phyloP scores from a whole-genome alignment of 2,797 vertebrate species.

The Anomalospiza imberbis region DNA sequence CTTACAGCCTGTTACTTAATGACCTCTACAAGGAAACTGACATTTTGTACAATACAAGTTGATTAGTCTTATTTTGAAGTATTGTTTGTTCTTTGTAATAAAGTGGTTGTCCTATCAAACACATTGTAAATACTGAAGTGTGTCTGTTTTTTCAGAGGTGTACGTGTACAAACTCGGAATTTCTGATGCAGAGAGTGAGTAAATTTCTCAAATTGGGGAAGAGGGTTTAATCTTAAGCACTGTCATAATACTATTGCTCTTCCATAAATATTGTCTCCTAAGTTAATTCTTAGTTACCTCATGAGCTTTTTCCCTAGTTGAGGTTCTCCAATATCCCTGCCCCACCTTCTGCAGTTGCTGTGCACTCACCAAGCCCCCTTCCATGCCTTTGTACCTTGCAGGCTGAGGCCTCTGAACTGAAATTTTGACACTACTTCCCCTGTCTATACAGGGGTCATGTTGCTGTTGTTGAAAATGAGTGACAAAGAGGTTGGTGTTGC shows the following conservation, averaged over 20 bases:
- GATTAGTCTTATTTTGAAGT: conserved; percentile 40
- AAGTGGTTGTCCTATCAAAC: conserved; percentile 62
- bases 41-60: conserved; percentile 62
- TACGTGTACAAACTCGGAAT: accelerated
- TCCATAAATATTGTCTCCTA: neutral
- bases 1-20: conserved; percentile 56
- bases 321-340: neutral
- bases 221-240: neutral
- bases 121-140: neutral
- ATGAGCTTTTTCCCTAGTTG: neutral
- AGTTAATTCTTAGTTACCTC: neutral
- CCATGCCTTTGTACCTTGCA: neutral
- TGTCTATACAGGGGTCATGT: accelerated
- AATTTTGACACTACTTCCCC: neutral
- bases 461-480: neutral
- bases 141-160: neutral
- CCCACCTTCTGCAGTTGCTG: neutral
- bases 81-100: conserved; percentile 71
- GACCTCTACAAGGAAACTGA: conserved; percentile 60
- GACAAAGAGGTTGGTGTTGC: neutral
- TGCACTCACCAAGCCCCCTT: neutral
- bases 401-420: neutral
- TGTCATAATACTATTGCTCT: neutral
- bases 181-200: neutral
- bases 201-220: neutral